Evolutionary conservation across 2,797 vertebrate species (phyloP).

Genomic region (Harpagifer antarcticus): DNA sequence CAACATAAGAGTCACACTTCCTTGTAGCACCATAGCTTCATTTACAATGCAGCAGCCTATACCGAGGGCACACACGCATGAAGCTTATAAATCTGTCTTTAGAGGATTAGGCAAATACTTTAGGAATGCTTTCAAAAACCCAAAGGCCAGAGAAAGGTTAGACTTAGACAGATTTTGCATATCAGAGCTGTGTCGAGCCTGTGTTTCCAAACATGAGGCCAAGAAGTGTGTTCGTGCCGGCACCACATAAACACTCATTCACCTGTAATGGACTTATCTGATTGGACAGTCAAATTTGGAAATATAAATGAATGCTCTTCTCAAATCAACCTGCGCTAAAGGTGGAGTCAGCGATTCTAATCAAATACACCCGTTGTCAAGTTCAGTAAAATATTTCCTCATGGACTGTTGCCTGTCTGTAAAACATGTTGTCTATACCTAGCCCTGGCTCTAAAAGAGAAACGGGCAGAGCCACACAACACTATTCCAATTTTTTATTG

Average conservation of each 20-base stretch:
- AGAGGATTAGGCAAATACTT: conserved; percentile 52
- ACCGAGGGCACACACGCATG: conserved; percentile 14
- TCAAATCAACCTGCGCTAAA: background rate
- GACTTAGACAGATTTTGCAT: background rate
- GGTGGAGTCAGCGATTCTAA: too few species aligned
- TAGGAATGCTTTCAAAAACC: conserved; percentile 43
- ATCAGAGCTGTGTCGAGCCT: background rate
- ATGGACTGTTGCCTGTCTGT: too few species aligned
- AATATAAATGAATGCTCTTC: too few species aligned
- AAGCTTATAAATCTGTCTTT: conserved; percentile 38
- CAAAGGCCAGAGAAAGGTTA: conserved; percentile 29
- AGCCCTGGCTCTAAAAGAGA: too few species aligned
- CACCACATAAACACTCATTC: background rate
- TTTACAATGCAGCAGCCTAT: background rate
- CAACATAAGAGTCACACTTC: background rate
- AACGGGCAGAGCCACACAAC: too few species aligned
- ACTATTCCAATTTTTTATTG: too few species aligned
- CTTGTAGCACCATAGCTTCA: background rate
- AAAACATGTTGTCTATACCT: too few species aligned
- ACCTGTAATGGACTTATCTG: background rate
- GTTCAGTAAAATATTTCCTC: too few species aligned
- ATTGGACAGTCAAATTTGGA: background rate
- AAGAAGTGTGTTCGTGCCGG: background rate
- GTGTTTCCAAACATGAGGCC: background rate
- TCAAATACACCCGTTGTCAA: too few species aligned